phyloP scores from a whole-genome alignment of 2,113 vertebrate genomes.

The Clarias macrocephalus region DNA sequence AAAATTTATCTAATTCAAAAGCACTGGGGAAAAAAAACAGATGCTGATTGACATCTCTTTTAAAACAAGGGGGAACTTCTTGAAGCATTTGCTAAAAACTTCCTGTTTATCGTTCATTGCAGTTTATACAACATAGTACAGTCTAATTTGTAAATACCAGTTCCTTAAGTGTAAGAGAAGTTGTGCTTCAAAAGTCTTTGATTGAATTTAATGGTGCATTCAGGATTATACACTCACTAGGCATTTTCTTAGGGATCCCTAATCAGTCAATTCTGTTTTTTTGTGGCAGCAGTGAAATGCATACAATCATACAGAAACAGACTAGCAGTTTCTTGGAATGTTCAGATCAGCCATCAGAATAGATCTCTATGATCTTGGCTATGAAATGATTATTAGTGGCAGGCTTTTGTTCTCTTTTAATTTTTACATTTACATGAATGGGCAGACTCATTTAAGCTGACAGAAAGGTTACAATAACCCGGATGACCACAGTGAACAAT shows the following conservation, averaged over 20 bases:
- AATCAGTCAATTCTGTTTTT: too few relatives aligned
- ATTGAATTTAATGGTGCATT: not conserved
- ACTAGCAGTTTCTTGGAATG: too few relatives aligned
- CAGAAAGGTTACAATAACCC: too few relatives aligned
- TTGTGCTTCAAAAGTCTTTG: not conserved
- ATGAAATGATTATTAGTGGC: too few relatives aligned
- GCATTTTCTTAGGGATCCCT: not conserved
- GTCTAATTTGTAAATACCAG: not conserved
- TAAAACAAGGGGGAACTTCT: not conserved
- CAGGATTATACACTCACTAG: not conserved
- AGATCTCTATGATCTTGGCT: too few relatives aligned
- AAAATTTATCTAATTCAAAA: not conserved
- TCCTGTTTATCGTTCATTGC: not conserved
- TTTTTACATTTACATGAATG: too few relatives aligned
- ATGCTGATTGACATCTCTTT: not conserved
- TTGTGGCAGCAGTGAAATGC: too few relatives aligned
- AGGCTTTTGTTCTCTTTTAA: too few relatives aligned
- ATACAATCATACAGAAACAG: too few relatives aligned
- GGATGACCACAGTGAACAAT: too few relatives aligned
- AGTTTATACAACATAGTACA: not conserved
- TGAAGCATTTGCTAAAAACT: not conserved
- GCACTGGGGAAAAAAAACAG: conserved; percentile 9
- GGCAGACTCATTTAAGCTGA: too few relatives aligned
- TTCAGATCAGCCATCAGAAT: too few relatives aligned
- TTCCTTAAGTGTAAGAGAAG: not conserved